Percentiles rank a stretch among this genome's conserved stretches.
These are phyloP conservation scores for Tetropium fuscum DNA, from an alignment of 2,888 invertebrate species.

Conservation along the genomic window DNA sequence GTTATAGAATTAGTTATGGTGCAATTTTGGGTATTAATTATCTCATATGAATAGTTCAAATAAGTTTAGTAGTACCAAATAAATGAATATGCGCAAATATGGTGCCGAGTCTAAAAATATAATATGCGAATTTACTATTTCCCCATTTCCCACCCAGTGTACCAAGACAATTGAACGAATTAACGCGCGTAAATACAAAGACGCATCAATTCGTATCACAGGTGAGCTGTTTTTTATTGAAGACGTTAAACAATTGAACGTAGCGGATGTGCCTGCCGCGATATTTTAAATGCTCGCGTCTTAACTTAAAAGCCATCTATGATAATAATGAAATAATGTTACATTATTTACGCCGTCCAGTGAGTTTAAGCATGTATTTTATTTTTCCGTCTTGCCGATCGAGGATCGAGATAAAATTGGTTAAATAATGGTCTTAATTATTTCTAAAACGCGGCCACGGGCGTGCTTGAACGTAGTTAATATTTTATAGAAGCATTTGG, in stretches of 20 bases:
- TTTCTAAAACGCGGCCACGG: not conserved
- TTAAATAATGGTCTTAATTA: conserved; percentile 22
- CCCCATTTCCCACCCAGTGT: conserved; percentile 20
- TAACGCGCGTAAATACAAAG: conserved; percentile 43
- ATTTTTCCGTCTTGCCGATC: conserved; percentile 15
- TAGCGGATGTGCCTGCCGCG: conserved; percentile 44
- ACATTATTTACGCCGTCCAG: conserved; percentile 25
- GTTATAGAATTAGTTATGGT: too few relatives aligned
- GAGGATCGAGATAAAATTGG: conserved; percentile 11
- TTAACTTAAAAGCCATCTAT: conserved; percentile 48
- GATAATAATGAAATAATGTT: conserved; percentile 41
- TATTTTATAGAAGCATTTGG: too few relatives aligned
- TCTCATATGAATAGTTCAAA: too few relatives aligned
- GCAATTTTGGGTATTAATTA: too few relatives aligned
- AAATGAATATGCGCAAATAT: too few relatives aligned
- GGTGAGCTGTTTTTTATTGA: conserved; percentile 46
- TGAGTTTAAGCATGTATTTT: conserved; percentile 29
- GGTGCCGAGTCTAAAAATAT: not conserved
- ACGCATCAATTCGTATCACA: conserved; percentile 45
- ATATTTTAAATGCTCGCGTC: conserved; percentile 43
- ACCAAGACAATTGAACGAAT: conserved; percentile 38
- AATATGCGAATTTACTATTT: conserved; percentile 3
- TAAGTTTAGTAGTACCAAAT: too few relatives aligned
- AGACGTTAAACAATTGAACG: conserved; percentile 46
- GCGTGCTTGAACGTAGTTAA: not conserved